These are phyloP conservation scores for Metalampra italica DNA, from an alignment of 2,888 invertebrate genomes.

Conservation along the genomic window DNA sequence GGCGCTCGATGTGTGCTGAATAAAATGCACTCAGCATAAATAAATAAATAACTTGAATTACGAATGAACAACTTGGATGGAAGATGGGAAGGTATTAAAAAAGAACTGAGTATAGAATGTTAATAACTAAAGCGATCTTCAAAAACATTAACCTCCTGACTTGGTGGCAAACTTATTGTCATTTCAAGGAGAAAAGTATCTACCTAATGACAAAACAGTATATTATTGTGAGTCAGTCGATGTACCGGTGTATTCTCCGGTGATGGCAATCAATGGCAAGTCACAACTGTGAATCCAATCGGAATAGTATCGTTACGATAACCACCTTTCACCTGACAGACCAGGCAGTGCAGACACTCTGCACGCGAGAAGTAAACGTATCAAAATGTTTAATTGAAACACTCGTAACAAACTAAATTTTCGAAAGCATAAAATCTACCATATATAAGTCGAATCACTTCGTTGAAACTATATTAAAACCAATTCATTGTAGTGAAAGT, in stretches of 20 bases:
- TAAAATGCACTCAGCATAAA: too few species aligned
- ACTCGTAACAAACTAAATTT: conserved; percentile 25
- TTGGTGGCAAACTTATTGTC: too few species aligned
- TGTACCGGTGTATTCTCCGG: not conserved
- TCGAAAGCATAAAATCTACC: conserved; percentile 44
- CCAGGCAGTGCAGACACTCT: not conserved
- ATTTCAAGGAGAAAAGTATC: too few species aligned
- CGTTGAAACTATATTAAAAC: not conserved
- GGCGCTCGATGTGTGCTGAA: too few species aligned
- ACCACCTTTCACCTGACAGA: conserved; percentile 24
- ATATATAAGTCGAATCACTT: not conserved
- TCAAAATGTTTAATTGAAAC: conserved; percentile 34
- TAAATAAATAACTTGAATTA: too few species aligned
- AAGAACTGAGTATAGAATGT: too few species aligned
- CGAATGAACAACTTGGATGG: too few species aligned
- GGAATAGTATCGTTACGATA: conserved; percentile 4
- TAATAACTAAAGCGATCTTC: too few species aligned
- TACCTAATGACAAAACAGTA: too few species aligned
- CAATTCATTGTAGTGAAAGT: too few species aligned
- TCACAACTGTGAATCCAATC: conserved; percentile 6
- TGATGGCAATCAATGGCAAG: not conserved
- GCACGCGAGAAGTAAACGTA: conserved; percentile 53
- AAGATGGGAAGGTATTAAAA: too few species aligned
- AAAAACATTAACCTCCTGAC: too few species aligned
- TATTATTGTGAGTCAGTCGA: not conserved